phyloP scores from a whole-genome alignment of 1,140 invertebrate genomes.

The Trigoniulus corallinus region DNA sequence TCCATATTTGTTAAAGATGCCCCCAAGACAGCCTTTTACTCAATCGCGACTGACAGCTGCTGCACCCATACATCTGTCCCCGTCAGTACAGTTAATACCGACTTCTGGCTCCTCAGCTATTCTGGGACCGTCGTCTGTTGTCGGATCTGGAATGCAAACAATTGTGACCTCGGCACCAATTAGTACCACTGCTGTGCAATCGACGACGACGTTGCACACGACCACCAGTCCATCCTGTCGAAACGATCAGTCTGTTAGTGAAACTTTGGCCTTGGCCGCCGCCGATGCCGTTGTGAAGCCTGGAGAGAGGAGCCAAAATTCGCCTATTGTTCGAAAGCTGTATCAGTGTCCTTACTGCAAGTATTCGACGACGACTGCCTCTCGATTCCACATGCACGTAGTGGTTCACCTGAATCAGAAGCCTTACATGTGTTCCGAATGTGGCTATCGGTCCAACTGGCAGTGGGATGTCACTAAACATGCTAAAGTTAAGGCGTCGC shows the following conservation, averaged over 20 bases:
- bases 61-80: background rate
- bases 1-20: no score
- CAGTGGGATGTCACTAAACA: conserved; percentile 92
- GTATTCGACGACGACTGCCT: conserved; percentile 76
- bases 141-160: no score
- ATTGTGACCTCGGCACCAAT: no score
- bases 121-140: no score
- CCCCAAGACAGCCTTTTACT: no score
- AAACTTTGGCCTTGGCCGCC: no score
- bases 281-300: no score
- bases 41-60: no score
- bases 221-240: no score
- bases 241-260: no score
- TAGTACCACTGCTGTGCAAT: no score
- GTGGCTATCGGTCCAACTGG: conserved; percentile 85
- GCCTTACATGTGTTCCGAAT: conserved; percentile 86
- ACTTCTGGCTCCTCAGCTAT: background rate
- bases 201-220: background rate
- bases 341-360: conserved; percentile 79
- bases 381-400: conserved; percentile 79
- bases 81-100: background rate
- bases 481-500: conserved; percentile 68
- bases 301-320: no score
- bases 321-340: background rate
- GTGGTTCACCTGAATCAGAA: conserved; percentile 81